Conservation (phyloP, 2,888 invertebrate genomes). For the Operophtera brumata region DNA sequence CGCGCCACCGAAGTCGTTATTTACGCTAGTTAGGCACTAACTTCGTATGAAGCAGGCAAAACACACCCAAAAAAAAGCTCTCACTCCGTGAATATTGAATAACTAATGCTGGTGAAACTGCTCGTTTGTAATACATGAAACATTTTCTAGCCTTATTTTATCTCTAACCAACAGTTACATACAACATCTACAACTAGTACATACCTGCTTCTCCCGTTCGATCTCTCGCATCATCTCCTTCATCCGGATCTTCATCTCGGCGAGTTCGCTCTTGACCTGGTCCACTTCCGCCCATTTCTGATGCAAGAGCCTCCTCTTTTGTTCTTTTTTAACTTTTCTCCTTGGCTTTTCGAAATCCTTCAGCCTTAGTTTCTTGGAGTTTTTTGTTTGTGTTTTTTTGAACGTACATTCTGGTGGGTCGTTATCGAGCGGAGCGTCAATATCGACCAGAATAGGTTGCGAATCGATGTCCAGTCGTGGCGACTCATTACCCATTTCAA, state of each 20-base stretch:
- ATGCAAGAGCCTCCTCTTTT: constrained; percentile 52
- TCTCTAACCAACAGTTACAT: constrained; percentile 4
- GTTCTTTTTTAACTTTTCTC: constrained; percentile 62
- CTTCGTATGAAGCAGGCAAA: too few species aligned
- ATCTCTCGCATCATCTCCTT: constrained; percentile 49
- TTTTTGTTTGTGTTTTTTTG: background rate
- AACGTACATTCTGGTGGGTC: background rate
- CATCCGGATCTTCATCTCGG: constrained; percentile 65
- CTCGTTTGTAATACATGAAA: too few species aligned
- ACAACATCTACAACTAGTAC: background rate
- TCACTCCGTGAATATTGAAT: too few species aligned
- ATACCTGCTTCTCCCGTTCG: constrained; percentile 20
- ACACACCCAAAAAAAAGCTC: too few species aligned
- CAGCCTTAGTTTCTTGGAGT: background rate
- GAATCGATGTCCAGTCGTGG: constrained; percentile 17
- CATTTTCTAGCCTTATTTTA: constrained; percentile 17
- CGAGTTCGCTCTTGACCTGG: constrained; percentile 64
- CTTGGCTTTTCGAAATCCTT: background rate
- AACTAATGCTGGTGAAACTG: too few species aligned
- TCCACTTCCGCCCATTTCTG: constrained; percentile 40
- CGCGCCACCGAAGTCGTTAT: too few species aligned
- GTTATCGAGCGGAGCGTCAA: constrained; percentile 19
- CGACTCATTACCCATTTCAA: constrained; percentile 22
- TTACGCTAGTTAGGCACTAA: too few species aligned
- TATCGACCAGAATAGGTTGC: constrained; percentile 21